phyloP scores from a whole-genome alignment of 1,140 invertebrate species.

The Nephila pilipes region DNA sequence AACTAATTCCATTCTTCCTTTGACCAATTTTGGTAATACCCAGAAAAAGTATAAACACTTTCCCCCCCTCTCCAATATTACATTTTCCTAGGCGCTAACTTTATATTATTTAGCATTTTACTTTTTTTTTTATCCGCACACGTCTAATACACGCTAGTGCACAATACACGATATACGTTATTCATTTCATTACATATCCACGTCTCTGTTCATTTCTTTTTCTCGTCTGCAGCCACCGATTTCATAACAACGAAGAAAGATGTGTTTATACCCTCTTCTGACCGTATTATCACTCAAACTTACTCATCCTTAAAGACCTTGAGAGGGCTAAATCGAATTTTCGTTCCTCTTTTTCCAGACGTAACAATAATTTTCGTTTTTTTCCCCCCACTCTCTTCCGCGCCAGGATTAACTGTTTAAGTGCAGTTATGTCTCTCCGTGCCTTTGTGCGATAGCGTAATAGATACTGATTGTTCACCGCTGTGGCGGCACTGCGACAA shows the following conservation, averaged over 20 bases:
- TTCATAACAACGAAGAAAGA: background rate
- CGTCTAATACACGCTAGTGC: no score
- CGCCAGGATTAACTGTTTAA: background rate
- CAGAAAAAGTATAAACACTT: no score
- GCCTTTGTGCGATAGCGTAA: background rate
- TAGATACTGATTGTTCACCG: background rate
- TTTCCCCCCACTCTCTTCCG: background rate
- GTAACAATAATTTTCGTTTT: background rate
- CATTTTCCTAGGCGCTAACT: no score
- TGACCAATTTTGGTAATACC: no score
- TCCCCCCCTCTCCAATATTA: no score
- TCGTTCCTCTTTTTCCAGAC: background rate
- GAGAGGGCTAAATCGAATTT: background rate
- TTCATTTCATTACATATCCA: background rate
- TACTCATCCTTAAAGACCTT: background rate
- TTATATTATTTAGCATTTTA: no score
- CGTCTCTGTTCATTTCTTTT: background rate
- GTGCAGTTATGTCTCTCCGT: background rate
- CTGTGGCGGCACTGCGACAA: background rate
- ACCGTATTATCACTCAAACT: slow-evolving; percentile 4
- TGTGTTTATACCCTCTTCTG: background rate
- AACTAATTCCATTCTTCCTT: no score
- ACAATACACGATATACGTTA: no score
- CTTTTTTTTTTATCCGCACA: no score
- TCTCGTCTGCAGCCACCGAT: background rate